Evolutionary conservation across 2,113 vertebrate species (phyloP).

Genomic region (Crotalus viridis): DNA sequence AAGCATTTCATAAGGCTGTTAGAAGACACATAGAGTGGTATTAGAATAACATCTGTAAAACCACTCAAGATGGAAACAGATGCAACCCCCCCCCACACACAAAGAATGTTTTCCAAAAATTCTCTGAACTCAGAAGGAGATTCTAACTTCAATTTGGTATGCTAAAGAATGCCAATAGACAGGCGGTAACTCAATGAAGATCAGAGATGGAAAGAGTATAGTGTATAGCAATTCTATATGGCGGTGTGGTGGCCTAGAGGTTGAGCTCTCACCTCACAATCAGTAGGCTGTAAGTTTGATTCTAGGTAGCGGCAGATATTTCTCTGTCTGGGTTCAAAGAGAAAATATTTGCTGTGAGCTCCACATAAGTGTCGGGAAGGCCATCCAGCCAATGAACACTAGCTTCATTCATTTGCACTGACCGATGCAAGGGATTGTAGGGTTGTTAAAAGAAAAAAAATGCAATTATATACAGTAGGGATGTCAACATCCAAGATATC

Average conservation of each 20-base stretch:
- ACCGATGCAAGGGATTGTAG: background rate
- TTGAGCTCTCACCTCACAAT: background rate
- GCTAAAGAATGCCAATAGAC: background rate
- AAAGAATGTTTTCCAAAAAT: background rate
- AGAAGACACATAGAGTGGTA: background rate
- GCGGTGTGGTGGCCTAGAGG: background rate
- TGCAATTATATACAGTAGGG: background rate
- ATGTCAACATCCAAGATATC: background rate
- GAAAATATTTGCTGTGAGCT: background rate
- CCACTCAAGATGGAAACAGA: background rate
- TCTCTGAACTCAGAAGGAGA: background rate
- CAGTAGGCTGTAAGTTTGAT: background rate
- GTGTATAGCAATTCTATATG: background rate
- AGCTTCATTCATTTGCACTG: background rate
- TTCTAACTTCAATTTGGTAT: background rate
- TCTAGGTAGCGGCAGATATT: background rate
- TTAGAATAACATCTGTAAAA: background rate
- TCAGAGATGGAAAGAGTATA: background rate
- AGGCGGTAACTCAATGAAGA: background rate
- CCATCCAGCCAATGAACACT: background rate
- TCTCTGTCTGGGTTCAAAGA: background rate
- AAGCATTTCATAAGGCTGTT: background rate
- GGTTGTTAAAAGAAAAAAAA: background rate
- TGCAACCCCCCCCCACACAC: no score
- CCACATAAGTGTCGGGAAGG: background rate